Percentiles rank a stretch among this genome's conserved stretches.
Evolutionary conservation across 1,140 invertebrate species (phyloP).

Genomic region (Atta texana): DNA sequence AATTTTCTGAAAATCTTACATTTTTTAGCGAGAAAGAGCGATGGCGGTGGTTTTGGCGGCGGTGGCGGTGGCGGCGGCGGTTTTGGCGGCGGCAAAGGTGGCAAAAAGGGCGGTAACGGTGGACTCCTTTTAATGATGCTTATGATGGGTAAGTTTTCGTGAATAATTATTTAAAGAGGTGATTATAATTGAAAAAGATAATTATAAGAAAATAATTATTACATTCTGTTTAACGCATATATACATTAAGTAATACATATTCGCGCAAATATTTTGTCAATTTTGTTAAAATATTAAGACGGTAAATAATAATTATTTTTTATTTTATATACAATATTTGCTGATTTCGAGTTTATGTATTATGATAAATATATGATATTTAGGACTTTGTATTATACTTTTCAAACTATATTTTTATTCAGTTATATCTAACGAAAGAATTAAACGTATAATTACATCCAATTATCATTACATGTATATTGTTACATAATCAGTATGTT

Average conservation of each 20-base stretch:
- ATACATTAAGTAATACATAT: too few species aligned
- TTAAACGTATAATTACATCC: not conserved
- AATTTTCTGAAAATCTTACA: slow-evolving; percentile 28
- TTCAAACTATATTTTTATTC: too few species aligned
- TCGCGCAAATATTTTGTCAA: too few species aligned
- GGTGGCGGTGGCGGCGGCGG: slow-evolving; percentile 65
- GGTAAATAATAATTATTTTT: too few species aligned
- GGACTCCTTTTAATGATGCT: slow-evolving; percentile 87
- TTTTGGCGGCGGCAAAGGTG: slow-evolving; percentile 70
- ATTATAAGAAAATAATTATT: slow-evolving; percentile 9
- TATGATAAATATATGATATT: too few species aligned
- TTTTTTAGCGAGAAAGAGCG: slow-evolving; percentile 66
- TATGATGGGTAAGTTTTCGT: slow-evolving; percentile 89
- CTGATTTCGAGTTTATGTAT: too few species aligned
- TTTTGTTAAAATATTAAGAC: too few species aligned
- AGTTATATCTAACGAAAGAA: not conserved
- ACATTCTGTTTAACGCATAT: not conserved
- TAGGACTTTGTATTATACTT: too few species aligned
- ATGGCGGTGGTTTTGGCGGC: slow-evolving; percentile 28
- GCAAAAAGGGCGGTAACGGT: slow-evolving; percentile 85
- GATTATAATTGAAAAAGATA: not conserved
- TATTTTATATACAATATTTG: too few species aligned
- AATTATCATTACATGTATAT: not conserved
- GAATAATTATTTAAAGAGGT: not conserved
- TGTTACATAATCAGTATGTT: not conserved